Percentiles rank a stretch among this genome's conserved stretches.
Evolutionary conservation across 2,888 invertebrate species (phyloP).

Genomic region (Thelaira solivaga): DNA sequence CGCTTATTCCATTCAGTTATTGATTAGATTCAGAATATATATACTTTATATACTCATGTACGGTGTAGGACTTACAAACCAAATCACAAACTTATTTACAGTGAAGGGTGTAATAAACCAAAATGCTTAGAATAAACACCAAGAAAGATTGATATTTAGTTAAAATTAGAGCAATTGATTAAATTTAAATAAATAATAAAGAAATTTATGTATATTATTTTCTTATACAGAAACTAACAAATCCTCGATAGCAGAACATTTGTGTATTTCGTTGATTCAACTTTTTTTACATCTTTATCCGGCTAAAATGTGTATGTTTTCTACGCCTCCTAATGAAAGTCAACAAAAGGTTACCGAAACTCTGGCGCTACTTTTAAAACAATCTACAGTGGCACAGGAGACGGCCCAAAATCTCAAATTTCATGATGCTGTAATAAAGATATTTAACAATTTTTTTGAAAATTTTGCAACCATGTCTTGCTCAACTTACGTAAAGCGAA

Average conservation of each 20-base stretch:
- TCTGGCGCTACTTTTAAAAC: slow-evolving; percentile 70
- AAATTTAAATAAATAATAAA: background rate
- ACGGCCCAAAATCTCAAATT: slow-evolving; percentile 67
- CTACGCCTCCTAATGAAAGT: slow-evolving; percentile 59
- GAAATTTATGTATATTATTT: background rate
- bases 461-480: slow-evolving; percentile 67
- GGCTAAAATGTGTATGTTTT: slow-evolving; percentile 65
- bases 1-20: too few relatives aligned
- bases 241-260: slow-evolving; percentile 49
- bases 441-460: slow-evolving; percentile 70
- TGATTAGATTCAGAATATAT: too few relatives aligned
- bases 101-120: too few relatives aligned
- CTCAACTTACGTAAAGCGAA: slow-evolving; percentile 70
- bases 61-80: too few relatives aligned
- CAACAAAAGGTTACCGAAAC: slow-evolving; percentile 70
- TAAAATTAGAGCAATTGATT: too few relatives aligned
- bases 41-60: too few relatives aligned
- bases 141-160: too few relatives aligned
- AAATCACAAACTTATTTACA: too few relatives aligned
- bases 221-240: slow-evolving; percentile 10
- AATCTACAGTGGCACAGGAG: slow-evolving; percentile 66
- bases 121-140: too few relatives aligned
- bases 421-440: slow-evolving; percentile 66
- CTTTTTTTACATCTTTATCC: slow-evolving; percentile 68
- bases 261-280: slow-evolving; percentile 63